phyloP scores from a whole-genome alignment of 1,140 invertebrate species.

The Doryteuthis pealeii region DNA sequence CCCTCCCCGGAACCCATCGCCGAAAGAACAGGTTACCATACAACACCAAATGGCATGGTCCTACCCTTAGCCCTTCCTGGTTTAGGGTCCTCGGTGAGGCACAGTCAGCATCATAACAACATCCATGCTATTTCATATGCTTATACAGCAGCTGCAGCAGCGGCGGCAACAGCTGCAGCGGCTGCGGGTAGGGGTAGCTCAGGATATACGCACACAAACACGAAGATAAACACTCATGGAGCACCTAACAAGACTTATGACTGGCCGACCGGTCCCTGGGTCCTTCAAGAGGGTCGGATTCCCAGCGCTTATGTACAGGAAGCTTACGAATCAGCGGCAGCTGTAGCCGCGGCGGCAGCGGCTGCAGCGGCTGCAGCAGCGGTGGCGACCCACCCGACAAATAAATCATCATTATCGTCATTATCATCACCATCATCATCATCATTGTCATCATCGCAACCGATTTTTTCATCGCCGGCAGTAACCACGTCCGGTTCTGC shows the following conservation, averaged over 20 bases:
- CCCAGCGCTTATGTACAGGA: neutral
- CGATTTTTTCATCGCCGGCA: neutral
- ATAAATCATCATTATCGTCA: neutral
- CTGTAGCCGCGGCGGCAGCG: neutral
- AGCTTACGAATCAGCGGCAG: neutral
- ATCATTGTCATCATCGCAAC: neutral
- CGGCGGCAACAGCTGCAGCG: neutral
- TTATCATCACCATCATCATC: neutral
- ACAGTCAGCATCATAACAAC: neutral
- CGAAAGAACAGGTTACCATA: no score
- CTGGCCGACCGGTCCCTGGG: neutral
- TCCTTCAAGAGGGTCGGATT: neutral
- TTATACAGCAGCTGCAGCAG: neutral
- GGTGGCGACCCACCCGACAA: neutral
- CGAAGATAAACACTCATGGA: neutral
- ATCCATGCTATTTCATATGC: neutral
- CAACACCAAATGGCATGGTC: no score
- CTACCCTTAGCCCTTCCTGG: no score
- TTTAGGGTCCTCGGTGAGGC: neutral
- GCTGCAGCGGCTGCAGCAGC: neutral
- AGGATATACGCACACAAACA: neutral
- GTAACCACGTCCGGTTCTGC: no score
- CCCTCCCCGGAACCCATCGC: no score
- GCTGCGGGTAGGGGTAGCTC: neutral
- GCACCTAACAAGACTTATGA: neutral